Percentiles rank a stretch among this genome's conserved stretches.
Evolutionary conservation across 2,888 invertebrate genomes (phyloP).

Genomic region (Taphrorychus bicolor): DNA sequence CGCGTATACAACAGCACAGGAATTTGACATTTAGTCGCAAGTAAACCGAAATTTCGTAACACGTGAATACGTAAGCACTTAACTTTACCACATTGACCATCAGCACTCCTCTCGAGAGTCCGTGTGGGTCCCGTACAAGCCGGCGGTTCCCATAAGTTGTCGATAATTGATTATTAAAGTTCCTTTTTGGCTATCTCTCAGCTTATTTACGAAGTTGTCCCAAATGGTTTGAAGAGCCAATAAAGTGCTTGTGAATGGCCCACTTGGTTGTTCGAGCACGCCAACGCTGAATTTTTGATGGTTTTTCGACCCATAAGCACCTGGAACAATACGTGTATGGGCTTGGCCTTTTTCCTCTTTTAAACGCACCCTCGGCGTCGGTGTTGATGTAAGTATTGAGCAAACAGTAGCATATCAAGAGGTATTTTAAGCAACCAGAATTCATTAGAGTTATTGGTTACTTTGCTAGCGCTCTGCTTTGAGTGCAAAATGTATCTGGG

Average conservation of each 20-base stretch:
- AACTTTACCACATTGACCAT: too few relatives aligned
- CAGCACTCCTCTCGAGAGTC: not conserved
- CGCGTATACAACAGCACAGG: not conserved
- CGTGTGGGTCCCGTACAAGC: constrained; percentile 18
- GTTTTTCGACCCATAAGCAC: not conserved
- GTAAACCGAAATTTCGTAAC: not conserved
- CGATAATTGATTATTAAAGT: constrained; percentile 22
- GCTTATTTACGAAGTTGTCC: constrained; percentile 12
- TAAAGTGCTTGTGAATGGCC: not conserved
- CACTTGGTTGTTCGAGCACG: constrained; percentile 1
- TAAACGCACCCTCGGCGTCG: not conserved
- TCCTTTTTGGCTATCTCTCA: constrained; percentile 16
- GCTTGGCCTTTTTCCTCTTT: not conserved
- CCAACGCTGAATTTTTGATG: constrained; percentile 1
- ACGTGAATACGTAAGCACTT: not conserved
- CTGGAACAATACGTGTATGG: not conserved
- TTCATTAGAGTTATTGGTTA: too few relatives aligned
- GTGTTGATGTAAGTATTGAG: not conserved
- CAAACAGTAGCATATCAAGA: not conserved
- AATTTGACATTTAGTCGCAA: not conserved
- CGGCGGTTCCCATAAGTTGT: constrained; percentile 21
- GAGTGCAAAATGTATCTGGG: too few relatives aligned
- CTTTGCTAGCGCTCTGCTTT: too few relatives aligned
- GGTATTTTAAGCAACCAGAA: too few relatives aligned
- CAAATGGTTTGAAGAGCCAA: constrained; percentile 4